Percentiles rank a stretch among this genome's conserved stretches.
Conservation (phyloP, 2,113 vertebrate species). For the Zosterops lateralis region DNA sequence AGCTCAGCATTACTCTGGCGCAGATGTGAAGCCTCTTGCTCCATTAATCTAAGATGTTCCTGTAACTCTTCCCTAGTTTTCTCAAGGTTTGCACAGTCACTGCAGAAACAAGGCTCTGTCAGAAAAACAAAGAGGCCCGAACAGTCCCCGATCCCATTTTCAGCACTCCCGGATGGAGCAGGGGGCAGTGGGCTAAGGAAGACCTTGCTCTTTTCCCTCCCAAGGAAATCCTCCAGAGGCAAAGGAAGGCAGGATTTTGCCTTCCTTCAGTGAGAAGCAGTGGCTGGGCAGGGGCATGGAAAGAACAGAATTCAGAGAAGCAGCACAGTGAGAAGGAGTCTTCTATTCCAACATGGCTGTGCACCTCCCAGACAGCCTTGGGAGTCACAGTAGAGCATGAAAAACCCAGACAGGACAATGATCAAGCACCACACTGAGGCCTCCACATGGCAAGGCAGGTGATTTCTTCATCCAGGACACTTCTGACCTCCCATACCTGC, state of each 20-base stretch:
- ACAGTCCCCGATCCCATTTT: not conserved
- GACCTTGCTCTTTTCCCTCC: not conserved
- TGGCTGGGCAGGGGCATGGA: not conserved
- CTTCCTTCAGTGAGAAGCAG: not conserved
- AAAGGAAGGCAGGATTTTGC: not conserved
- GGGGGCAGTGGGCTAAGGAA: not conserved
- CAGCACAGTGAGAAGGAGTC: accelerated
- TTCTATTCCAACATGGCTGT: not conserved
- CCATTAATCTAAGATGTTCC: constrained; percentile 49
- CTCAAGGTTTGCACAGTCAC: constrained; percentile 53
- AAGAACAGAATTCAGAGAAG: not conserved
- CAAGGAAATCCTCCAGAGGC: not conserved
- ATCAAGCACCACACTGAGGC: not conserved
- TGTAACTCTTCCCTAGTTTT: constrained; percentile 55
- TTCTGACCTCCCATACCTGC: not conserved
- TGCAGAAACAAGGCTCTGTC: not conserved
- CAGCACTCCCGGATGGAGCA: not conserved
- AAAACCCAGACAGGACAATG: not conserved
- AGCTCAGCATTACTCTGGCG: constrained; percentile 62
- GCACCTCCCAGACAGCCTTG: not conserved
- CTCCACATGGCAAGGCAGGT: not conserved
- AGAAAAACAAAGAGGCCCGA: not conserved
- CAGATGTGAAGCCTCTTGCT: constrained; percentile 61
- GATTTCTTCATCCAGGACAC: not conserved
- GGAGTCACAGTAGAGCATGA: not conserved